Percentiles rank a stretch among this genome's conserved stretches.
These are phyloP conservation scores for Lophochroa leadbeateri DNA, from an alignment of 2,113 vertebrate species.

Conservation along the genomic window DNA sequence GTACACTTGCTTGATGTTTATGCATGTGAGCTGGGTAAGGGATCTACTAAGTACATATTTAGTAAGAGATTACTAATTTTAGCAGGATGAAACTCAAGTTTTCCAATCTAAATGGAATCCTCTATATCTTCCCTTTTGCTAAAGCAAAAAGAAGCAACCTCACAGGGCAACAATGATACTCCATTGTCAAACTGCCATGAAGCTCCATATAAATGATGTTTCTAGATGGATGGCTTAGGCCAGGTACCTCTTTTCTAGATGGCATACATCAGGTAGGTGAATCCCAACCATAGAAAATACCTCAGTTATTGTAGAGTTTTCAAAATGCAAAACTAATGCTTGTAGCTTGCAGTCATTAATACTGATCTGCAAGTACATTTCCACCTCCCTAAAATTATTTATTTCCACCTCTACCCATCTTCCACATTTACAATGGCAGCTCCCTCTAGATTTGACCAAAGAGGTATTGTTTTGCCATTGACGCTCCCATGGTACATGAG, in stretches of 20 bases:
- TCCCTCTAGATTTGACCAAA: not conserved
- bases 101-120: not conserved
- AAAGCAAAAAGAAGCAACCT: not conserved
- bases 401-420: not conserved
- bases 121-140: not conserved
- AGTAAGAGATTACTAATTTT: not conserved
- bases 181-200: rapidly evolving
- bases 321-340: not conserved
- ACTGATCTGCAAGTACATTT: not conserved
- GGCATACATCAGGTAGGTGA: not conserved
- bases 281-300: not conserved
- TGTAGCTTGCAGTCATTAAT: not conserved
- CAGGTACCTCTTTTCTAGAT: not conserved
- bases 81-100: not conserved
- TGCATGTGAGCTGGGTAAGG: not conserved
- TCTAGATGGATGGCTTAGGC: not conserved
- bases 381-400: not conserved
- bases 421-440: slow-evolving; percentile 3
- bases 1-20: not conserved
- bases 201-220: not conserved
- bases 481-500: not conserved
- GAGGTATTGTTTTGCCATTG: slow-evolving; percentile 1
- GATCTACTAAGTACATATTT: not conserved
- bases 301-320: not conserved
- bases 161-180: not conserved